Base-by-base conservation (phyloP, 2,888 invertebrate species). In the Cerceris rybyensis region DNA sequence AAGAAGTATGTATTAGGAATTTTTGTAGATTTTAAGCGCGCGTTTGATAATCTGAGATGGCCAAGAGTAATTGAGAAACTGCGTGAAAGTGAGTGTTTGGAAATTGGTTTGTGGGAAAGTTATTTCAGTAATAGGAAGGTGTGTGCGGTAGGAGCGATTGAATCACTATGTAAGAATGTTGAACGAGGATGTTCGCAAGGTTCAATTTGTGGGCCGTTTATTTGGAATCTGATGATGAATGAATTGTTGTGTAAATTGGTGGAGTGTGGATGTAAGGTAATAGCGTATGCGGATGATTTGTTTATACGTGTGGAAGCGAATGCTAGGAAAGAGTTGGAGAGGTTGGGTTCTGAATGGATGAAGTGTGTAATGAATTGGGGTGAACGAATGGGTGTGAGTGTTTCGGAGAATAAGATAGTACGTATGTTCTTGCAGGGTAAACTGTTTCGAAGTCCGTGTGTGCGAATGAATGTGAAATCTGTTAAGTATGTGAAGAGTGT, bases 181-280 rank as follows among this genome's bases (percentile, higher is more conserved):
- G 46, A n/a, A 9, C 4, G 64, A 0, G 74, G 61, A 2, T 73
- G 67, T 14, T 57, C 67, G n/a, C 50, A 50, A 9, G 50, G 50
- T 1, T 50, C 50, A 1, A 50, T 58, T n/a, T 69, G 68, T 17
- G 60, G 60, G 2, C 68, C 68, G 6, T 17, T 14, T 42, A 52
- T 60, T n/a, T 69, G 68, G 60, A 60, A 60, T 42, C 11, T 69
- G 1, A 69, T 69, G 68, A 69, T 69, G 52, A 52, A 64, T 11
- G 52, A 16, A n/a, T 41, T 64, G 39, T 17, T 64, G 52, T 41
- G 14, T 7, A 9, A 0, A 2, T 14, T 64, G 1, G 39, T n/a
- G 0, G 41, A 7, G 17, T 4, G 11, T 2, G 64, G 52, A 39
- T 64, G 50, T n/a, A 41, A 64, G 7, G 13, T 39, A 0, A 41